Evolutionary conservation across 1,140 invertebrate genomes (phyloP), one percentile per base, ranked within the genome.

Genomic region (Pararge aegeria): DNA sequence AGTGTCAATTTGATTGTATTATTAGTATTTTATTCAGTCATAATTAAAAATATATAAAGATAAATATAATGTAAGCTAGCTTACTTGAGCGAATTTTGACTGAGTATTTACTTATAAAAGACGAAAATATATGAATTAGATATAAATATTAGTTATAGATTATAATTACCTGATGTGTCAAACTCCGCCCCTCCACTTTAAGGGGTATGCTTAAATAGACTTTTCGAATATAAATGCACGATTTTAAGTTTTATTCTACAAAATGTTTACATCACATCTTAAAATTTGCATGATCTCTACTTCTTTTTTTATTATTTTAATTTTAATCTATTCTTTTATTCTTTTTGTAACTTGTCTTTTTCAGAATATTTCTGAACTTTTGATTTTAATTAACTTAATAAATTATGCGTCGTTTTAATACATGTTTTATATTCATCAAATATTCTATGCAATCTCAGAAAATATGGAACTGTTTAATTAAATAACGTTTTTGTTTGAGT

Each of bases 141-240:
- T 63, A 27, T 13, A 13, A 37, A 40, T 42, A 5, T 19, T 42
- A 51, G 30, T 18, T 38, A 51, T 44, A 50, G 24, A 55, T 51
- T 34, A 1, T 62, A n/a, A 52, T 37, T 59, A 37, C 51, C 56
- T 42, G 27, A 58, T 56, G 57, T 64, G 62, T 64, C 62, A 64
- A 60, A 64, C 55, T 44, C 44, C 44, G 44, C 24, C 52, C 10
- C 21, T 24, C 3, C 9, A 13, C 5, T 27, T 2, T 7, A 24
- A 24, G 2, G 24, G 24, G 24, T 24, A 24, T 24, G 27, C 27
- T 5, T 50, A 29, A 29, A 9, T 18, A 49, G 50, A 61, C 27
- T 24, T 49, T 55, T 55, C 55, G 19, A 50, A 55, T 59, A n/a
- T n/a, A n/a, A 58, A 16, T 64, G 51, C 52, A 55, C 59, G 59